phyloP scores from a whole-genome alignment of 64 coral and sea anemone genomes.

The Montipora foliosa region DNA sequence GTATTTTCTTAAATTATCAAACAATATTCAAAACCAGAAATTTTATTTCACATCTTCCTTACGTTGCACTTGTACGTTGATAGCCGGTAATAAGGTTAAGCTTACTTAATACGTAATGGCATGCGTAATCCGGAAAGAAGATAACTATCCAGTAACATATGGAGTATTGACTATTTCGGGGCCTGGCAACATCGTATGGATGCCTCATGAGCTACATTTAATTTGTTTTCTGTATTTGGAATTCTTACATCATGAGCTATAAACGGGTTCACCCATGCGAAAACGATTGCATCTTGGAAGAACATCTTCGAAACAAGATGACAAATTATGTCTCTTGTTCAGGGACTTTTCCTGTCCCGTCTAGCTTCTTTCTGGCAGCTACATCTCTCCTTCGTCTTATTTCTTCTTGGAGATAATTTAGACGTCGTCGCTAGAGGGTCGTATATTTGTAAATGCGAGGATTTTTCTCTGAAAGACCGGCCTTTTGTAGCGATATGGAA shows the following conservation, averaged over 20 bases:
- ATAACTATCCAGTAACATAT: not conserved
- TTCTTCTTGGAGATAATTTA: not conserved
- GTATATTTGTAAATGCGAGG: conserved; percentile 78
- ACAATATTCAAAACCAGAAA: too few relatives aligned
- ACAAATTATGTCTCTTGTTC: conserved; percentile 44
- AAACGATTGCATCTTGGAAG: not conserved
- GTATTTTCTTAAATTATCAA: too few relatives aligned
- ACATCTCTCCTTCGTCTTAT: not conserved
- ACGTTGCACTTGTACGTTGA: too few relatives aligned
- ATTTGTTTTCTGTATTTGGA: conserved; percentile 36
- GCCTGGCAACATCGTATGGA: not conserved
- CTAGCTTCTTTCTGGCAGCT: not conserved
- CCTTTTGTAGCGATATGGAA: conserved; percentile 98
- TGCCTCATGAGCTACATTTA: conserved; percentile 16
- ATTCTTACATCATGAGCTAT: conserved; percentile 53
- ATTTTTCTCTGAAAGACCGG: conserved; percentile 77
- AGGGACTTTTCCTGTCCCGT: conserved; percentile 15
- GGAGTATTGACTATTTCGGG: conserved; percentile 27
- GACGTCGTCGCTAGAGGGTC: conserved; percentile 22
- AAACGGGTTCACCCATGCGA: conserved; percentile 25
- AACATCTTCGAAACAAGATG: conserved; percentile 44
- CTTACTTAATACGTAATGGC: not conserved
- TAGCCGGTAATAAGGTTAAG: too few relatives aligned
- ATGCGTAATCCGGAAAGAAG: not conserved
- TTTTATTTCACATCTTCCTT: too few relatives aligned